Conservation (phyloP, 2,113 vertebrate genomes). For the Panurus biarmicus region DNA sequence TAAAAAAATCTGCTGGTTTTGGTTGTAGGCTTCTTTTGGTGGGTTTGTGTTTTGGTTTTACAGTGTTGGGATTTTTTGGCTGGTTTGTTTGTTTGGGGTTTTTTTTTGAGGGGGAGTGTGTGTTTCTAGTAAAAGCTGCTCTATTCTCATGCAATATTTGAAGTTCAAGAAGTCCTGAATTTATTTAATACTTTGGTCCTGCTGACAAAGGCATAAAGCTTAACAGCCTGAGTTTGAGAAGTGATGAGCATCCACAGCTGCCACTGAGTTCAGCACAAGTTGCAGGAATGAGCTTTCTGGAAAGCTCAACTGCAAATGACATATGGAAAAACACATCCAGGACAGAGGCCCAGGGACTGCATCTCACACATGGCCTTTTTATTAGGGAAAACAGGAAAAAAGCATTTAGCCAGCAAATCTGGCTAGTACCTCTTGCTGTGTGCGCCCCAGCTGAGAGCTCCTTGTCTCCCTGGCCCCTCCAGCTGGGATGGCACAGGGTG, state of each 20-base stretch:
- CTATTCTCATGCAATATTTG: not conserved
- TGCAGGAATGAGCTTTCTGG: not conserved
- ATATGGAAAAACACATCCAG: not conserved
- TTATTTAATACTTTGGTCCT: not conserved
- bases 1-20: not conserved
- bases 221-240: not conserved
- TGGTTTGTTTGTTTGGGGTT: not conserved
- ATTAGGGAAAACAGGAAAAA: not conserved
- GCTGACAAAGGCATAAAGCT: slow-evolving; percentile 8
- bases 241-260: slow-evolving; percentile 12
- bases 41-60: not conserved
- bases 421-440: not conserved
- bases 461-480: not conserved
- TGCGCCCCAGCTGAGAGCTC: not conserved
- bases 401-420: not conserved
- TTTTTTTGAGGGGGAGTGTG: not conserved
- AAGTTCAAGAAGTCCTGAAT: not conserved
- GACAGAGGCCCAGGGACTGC: not conserved
- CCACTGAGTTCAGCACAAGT: slow-evolving; percentile 12
- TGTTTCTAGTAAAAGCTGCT: not conserved
- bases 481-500: not conserved
- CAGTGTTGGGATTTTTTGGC: accelerated
- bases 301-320: not conserved
- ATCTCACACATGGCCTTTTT: not conserved
- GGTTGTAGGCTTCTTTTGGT: not conserved